Conservation (phyloP, 2,888 invertebrate species). For the Caenorhabditis sp. region DNA sequence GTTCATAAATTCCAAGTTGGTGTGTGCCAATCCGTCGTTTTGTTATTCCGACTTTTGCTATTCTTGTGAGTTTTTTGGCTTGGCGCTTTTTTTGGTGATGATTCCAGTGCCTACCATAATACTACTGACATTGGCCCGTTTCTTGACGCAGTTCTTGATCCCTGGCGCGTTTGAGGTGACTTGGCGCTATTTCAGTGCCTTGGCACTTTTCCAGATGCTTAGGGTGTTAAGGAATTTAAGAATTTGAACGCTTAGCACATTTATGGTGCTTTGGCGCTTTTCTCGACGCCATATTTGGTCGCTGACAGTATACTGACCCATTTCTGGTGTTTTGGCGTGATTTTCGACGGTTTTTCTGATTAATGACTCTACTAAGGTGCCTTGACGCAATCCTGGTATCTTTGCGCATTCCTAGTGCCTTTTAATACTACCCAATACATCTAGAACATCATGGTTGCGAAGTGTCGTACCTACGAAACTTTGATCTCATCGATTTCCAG, state of each 20-base stretch:
- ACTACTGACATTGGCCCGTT: too few species aligned
- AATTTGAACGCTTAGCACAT: too few species aligned
- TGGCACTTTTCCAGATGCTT: background rate
- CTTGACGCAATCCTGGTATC: background rate
- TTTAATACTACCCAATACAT: background rate
- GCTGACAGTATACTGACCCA: background rate
- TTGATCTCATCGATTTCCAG: constrained; percentile 13
- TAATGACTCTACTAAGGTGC: too few species aligned
- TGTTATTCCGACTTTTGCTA: constrained; percentile 66
- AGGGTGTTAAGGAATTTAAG: background rate
- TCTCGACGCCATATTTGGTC: too few species aligned
- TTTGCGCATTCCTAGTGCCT: background rate
- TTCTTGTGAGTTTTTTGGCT: constrained; percentile 50
- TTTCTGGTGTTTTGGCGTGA: background rate
- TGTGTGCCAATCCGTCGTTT: constrained; percentile 67
- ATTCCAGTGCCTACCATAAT: background rate
- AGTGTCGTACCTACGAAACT: background rate
- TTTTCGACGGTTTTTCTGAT: too few species aligned
- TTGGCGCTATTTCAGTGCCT: background rate
- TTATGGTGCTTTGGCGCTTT: too few species aligned
- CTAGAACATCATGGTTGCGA: too few species aligned
- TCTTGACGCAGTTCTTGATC: too few species aligned
- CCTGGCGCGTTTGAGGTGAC: background rate
- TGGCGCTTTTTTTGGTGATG: too few species aligned
- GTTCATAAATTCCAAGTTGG: constrained; percentile 65